Evolutionary conservation across 2,113 vertebrate species (phyloP).

Genomic region (Urocynchramus pylzowi): DNA sequence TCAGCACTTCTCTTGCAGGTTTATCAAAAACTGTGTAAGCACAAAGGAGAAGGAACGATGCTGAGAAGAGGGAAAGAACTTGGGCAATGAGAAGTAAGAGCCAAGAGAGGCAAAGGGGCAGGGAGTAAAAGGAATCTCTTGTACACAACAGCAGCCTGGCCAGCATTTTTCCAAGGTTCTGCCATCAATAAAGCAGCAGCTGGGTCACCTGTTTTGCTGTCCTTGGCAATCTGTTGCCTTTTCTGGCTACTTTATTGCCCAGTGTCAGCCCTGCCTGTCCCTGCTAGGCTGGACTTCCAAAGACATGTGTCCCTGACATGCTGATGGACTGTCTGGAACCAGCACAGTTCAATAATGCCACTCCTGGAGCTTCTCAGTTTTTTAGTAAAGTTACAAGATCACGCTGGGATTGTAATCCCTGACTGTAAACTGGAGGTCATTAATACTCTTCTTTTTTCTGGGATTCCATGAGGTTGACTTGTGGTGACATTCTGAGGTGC

Average conservation of each 20-base stretch:
- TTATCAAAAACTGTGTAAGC: neutral
- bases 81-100: neutral
- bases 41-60: neutral
- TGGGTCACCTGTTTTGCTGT: neutral
- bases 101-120: neutral
- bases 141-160: neutral
- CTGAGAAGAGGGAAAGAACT: neutral
- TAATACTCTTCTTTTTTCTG: neutral
- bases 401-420: neutral
- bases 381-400: neutral
- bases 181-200: neutral
- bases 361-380: neutral
- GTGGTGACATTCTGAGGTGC: neutral
- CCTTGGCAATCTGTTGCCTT: neutral
- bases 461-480: neutral
- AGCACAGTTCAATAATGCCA: fast-evolving
- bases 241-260: neutral
- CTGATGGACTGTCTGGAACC: neutral
- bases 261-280: neutral
- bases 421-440: neutral
- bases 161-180: neutral
- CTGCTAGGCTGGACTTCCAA: neutral
- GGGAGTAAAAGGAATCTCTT: neutral
- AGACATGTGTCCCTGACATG: neutral
- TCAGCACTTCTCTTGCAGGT: neutral